Percentiles rank a stretch among this genome's conserved stretches.
phyloP scores from a whole-genome alignment of 1,140 invertebrate species.

The Homarus americanus region DNA sequence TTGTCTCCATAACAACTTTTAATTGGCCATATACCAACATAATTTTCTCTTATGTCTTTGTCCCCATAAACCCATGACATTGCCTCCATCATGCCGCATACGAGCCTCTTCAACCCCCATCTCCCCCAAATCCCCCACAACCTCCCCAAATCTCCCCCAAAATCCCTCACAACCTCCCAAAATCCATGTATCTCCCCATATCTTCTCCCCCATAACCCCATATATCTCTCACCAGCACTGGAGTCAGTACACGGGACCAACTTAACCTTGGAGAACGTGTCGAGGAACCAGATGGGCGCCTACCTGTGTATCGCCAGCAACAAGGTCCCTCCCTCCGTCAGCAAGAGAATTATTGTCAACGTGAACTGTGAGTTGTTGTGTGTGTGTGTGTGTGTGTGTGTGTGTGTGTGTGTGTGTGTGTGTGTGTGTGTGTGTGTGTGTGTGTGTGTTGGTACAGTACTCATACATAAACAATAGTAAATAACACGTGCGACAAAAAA shows the following conservation, averaged over 20 bases:
- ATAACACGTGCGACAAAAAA: too few relatives aligned
- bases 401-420: constrained; percentile 14
- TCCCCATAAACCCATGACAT: too few relatives aligned
- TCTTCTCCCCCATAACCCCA: neutral
- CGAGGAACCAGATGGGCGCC: constrained; percentile 86
- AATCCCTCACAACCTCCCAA: neutral
- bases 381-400: neutral
- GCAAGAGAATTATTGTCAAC: constrained; percentile 90
- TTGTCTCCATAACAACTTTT: too few relatives aligned
- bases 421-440: neutral
- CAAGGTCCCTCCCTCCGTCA: constrained; percentile 92
- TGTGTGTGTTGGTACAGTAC: too few relatives aligned
- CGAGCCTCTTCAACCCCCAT: neutral
- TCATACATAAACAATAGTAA: too few relatives aligned
- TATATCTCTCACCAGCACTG: neutral
- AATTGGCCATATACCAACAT: too few relatives aligned
- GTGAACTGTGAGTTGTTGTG: constrained; percentile 89
- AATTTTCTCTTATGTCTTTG: too few relatives aligned
- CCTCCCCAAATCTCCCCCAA: neutral
- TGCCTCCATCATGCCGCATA: too few relatives aligned
- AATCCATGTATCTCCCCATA: neutral
- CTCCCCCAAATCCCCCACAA: neutral
- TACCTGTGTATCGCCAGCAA: constrained; percentile 93
- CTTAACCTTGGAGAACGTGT: constrained; percentile 29
- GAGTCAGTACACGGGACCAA: constrained; percentile 42